phyloP scores from a whole-genome alignment of 1,140 invertebrate genomes.

The Goniozus legneri region DNA sequence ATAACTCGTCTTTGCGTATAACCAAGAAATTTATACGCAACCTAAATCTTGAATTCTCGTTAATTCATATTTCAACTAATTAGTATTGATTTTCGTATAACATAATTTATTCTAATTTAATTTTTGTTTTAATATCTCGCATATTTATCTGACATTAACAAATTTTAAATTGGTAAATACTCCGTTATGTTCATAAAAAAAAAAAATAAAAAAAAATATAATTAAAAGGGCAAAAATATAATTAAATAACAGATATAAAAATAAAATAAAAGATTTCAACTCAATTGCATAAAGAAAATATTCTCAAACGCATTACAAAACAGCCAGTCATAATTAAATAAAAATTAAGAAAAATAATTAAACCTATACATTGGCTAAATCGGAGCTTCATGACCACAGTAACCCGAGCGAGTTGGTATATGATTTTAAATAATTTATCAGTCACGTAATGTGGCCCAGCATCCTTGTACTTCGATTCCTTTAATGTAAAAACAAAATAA shows the following conservation, averaged over 20 bases:
- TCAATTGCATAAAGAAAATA: conserved; percentile 26
- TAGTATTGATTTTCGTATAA: too few relatives aligned
- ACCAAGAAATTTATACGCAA: too few relatives aligned
- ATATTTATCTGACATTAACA: too few relatives aligned
- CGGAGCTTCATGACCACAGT: conserved; percentile 53
- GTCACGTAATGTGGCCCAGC: too few relatives aligned
- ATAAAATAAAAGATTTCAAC: conserved; percentile 19
- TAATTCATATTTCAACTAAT: too few relatives aligned
- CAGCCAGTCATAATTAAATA: conserved; percentile 15
- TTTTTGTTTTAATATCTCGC: not conserved
- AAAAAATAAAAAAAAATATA: conserved; percentile 13
- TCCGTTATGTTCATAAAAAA: conserved; percentile 18
- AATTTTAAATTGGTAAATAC: conserved; percentile 28
- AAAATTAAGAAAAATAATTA: conserved; percentile 25
- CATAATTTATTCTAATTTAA: conserved; percentile 1
- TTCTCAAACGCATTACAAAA: too few relatives aligned
- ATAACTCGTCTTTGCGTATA: too few relatives aligned
- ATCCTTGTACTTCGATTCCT: too few relatives aligned
- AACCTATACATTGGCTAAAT: conserved; percentile 45
- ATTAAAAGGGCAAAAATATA: conserved; percentile 19
- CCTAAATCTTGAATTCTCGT: too few relatives aligned
- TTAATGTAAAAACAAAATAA: too few relatives aligned
- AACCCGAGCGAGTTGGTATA: conserved; percentile 53
- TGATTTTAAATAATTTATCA: too few relatives aligned
- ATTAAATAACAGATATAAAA: conserved; percentile 7